phyloP scores from a whole-genome alignment of 2,888 invertebrate species.

The Catocala fraxini region DNA sequence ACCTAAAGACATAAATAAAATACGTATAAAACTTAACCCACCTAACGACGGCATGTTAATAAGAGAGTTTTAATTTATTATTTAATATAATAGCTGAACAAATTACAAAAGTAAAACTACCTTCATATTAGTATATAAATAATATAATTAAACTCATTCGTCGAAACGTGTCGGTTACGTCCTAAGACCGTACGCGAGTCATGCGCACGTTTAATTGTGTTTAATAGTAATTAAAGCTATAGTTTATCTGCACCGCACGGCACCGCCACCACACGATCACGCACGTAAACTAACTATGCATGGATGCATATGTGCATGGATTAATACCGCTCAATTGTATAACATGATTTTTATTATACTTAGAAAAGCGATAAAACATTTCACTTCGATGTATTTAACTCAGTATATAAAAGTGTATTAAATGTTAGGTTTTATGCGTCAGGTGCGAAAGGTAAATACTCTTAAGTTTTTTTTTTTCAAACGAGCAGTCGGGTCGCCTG shows the following conservation, averaged over 20 bases:
- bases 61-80: too few relatives aligned
- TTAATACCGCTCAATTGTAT: slow-evolving; percentile 8
- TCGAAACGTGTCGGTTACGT: slow-evolving; percentile 46
- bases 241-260: slow-evolving; percentile 44
- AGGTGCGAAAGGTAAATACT: neutral
- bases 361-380: slow-evolving; percentile 22
- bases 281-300: slow-evolving; percentile 30
- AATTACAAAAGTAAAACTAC: too few relatives aligned
- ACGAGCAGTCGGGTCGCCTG: too few relatives aligned
- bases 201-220: slow-evolving; percentile 59
- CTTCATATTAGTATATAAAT: too few relatives aligned
- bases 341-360: slow-evolving; percentile 16
- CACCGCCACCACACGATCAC: slow-evolving; percentile 32
- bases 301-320: slow-evolving; percentile 18
- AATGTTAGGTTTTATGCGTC: neutral
- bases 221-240: slow-evolving; percentile 58
- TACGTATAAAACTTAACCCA: too few relatives aligned
- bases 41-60: too few relatives aligned
- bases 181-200: slow-evolving; percentile 38
- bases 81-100: too few relatives aligned
- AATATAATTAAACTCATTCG: too few relatives aligned
- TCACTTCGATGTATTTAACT: slow-evolving; percentile 8
- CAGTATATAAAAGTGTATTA: too few relatives aligned
- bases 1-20: too few relatives aligned
- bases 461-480: too few relatives aligned